Evolutionary conservation across 1,140 invertebrate species (phyloP).

Genomic region (Lordiphosa stackelbergi): DNA sequence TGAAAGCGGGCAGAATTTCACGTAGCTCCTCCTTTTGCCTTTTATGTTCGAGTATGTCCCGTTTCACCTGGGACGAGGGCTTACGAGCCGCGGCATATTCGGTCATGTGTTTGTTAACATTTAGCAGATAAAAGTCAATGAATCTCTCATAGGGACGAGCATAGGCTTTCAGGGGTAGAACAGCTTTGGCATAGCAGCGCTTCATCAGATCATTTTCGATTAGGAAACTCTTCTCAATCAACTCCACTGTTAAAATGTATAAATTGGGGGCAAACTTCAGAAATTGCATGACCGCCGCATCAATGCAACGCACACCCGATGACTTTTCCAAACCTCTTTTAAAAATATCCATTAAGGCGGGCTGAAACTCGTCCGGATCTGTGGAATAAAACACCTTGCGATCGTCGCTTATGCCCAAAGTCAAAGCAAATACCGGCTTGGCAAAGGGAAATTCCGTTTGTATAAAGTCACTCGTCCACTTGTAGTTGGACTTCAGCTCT

Average conservation of each 20-base stretch:
- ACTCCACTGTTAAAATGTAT: conserved; percentile 63
- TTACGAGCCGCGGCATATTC: conserved; percentile 37
- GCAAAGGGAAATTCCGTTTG: conserved; percentile 54
- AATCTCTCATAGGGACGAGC: conserved; percentile 52
- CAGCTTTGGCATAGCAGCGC: conserved; percentile 48
- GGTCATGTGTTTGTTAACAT: conserved; percentile 41
- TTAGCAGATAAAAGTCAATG: conserved; percentile 58
- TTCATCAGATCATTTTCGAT: conserved; percentile 35
- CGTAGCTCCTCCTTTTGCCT: conserved; percentile 62
- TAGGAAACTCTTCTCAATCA: conserved; percentile 62
- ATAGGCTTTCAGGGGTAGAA: conserved; percentile 54
- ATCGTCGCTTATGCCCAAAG: conserved; percentile 51
- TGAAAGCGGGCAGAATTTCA: conserved; percentile 51
- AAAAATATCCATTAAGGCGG: conserved; percentile 52
- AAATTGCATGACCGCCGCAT: conserved; percentile 46
- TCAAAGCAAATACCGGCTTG: conserved; percentile 60
- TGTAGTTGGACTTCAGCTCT: conserved; percentile 28
- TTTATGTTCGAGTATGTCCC: conserved; percentile 64
- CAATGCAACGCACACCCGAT: conserved; percentile 51
- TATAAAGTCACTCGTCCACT: conserved; percentile 63
- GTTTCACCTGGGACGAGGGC: conserved; percentile 57
- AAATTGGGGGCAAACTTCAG: conserved; percentile 63
- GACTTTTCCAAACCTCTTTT: conserved; percentile 58
- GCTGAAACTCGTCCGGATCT: conserved; percentile 63
- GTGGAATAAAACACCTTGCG: conserved; percentile 61